These are phyloP conservation scores for Tarsius wallacei DNA, from an alignment of 2,797 vertebrate species.

Conservation along the genomic window DNA sequence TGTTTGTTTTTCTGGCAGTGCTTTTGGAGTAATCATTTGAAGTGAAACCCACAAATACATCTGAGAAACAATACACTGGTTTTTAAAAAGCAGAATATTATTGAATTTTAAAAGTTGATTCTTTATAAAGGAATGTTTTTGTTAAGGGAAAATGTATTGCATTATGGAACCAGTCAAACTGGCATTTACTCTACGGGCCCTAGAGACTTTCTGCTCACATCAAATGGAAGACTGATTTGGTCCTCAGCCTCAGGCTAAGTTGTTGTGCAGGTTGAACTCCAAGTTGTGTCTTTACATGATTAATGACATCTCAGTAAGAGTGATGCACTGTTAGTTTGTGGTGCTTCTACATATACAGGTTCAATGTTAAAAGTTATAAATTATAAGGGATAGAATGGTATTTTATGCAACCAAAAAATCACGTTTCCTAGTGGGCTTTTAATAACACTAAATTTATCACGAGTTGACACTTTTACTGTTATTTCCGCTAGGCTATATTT, in stretches of 20 bases:
- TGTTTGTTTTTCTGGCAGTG: not conserved
- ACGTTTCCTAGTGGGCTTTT: constrained; percentile 80
- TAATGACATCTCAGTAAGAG: constrained; percentile 73
- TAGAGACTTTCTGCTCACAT: constrained; percentile 40
- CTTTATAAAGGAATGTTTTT: constrained; percentile 58
- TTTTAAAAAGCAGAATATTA: not conserved
- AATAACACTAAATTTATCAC: constrained; percentile 80
- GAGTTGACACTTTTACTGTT: constrained; percentile 72
- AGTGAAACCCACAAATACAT: constrained; percentile 27
- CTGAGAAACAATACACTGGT: constrained; percentile 54
- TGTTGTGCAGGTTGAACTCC: constrained; percentile 71
- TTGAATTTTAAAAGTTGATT: constrained; percentile 61
- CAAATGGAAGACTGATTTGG: constrained; percentile 64
- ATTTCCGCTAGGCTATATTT: constrained; percentile 61
- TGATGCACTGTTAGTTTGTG: constrained; percentile 70
- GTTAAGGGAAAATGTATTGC: constrained; percentile 41
- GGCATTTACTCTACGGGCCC: constrained; percentile 10
- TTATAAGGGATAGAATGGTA: constrained; percentile 68
- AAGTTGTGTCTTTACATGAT: constrained; percentile 76
- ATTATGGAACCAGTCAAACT: constrained; percentile 57
- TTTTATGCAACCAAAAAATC: constrained; percentile 77
- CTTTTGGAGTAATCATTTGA: constrained; percentile 35
- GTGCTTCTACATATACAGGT: constrained; percentile 67
- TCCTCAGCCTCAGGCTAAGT: constrained; percentile 55
- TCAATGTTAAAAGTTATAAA: constrained; percentile 69